Conservation (phyloP, 2,797 vertebrate species). For the Dryobates pubescens region DNA sequence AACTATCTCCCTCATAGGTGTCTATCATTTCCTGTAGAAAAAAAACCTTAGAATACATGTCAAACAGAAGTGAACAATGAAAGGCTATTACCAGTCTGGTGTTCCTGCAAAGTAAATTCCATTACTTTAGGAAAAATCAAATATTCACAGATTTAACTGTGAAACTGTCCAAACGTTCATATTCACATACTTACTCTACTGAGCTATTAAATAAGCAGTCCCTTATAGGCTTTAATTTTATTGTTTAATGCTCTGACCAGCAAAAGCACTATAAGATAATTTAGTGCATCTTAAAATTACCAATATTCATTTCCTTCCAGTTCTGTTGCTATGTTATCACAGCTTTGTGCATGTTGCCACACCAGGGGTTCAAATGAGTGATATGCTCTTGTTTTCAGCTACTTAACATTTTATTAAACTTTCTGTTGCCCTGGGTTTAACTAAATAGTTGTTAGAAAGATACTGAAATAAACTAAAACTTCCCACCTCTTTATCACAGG, state of each 20-base stretch:
- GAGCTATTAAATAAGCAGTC: not conserved
- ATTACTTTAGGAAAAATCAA: not conserved
- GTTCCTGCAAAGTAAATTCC: not conserved
- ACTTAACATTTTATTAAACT: not conserved
- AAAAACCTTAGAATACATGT: not conserved
- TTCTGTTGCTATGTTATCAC: not conserved
- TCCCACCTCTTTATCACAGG: not conserved
- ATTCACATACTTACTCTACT: not conserved
- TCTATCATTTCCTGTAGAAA: not conserved
- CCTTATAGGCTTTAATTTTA: not conserved
- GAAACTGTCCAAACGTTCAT: not conserved
- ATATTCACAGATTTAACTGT: not conserved
- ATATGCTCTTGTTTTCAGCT: not conserved
- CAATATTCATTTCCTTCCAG: not conserved
- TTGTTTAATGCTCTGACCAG: not conserved
- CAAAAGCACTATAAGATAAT: not conserved
- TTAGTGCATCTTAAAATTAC: not conserved
- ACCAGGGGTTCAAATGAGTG: not conserved
- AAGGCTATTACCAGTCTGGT: not conserved
- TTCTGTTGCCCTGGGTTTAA: not conserved
- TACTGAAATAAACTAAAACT: slow-evolving; percentile 1
- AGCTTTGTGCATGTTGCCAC: accelerated
- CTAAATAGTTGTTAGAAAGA: not conserved
- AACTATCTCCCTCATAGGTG: not conserved
- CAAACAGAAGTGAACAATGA: not conserved